These are phyloP conservation scores for Drosophila subpulchrella DNA, from an alignment of 1,140 invertebrate species.

Conservation along the genomic window DNA sequence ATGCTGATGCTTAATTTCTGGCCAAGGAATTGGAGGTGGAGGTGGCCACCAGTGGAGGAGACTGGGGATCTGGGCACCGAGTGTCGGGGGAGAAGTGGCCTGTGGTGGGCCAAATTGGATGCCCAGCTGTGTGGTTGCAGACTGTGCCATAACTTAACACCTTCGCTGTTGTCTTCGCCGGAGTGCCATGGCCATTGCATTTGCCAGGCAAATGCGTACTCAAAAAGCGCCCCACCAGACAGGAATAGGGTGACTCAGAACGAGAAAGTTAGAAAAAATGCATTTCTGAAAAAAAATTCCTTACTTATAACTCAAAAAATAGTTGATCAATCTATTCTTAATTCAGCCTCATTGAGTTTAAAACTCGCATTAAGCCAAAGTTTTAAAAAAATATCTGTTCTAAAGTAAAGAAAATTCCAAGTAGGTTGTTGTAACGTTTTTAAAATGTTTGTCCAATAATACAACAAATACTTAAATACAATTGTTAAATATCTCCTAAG, in stretches of 20 bases:
- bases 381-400: too few species aligned
- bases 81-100: slow-evolving; percentile 18
- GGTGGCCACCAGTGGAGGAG: slow-evolving; percentile 21
- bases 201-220: slow-evolving; percentile 42
- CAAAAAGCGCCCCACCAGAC: slow-evolving; percentile 27
- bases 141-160: slow-evolving; percentile 82
- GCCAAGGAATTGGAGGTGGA: slow-evolving; percentile 28
- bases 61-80: background rate
- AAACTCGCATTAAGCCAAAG: too few species aligned
- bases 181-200: slow-evolving; percentile 38
- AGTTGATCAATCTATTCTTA: too few species aligned
- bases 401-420: too few species aligned
- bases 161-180: slow-evolving; percentile 68
- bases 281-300: too few species aligned
- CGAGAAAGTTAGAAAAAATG: background rate
- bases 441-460: too few species aligned
- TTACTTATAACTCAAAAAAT: too few species aligned
- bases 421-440: too few species aligned
- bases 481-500: too few species aligned
- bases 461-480: too few species aligned
- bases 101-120: slow-evolving; percentile 73
- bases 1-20: slow-evolving; percentile 76
- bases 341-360: too few species aligned
- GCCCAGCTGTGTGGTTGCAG: slow-evolving; percentile 71
- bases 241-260: slow-evolving; percentile 26